phyloP scores from a whole-genome alignment of 2,797 vertebrate species.

The Helostoma temminkii region DNA sequence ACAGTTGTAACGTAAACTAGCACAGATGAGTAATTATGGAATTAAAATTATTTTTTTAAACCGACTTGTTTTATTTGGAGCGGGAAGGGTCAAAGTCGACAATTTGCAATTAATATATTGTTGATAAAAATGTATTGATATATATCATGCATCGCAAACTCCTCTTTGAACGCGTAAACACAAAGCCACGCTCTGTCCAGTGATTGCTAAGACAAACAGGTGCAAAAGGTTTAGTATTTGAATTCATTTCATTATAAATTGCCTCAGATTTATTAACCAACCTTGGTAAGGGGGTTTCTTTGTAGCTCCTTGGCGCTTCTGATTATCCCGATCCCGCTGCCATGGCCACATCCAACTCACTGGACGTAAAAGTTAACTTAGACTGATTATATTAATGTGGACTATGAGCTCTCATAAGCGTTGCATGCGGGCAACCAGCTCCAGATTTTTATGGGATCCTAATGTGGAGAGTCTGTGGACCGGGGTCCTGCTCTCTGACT shows the following conservation, averaged over 20 bases:
- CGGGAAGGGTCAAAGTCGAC: slow-evolving; percentile 6
- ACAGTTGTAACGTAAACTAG: background rate
- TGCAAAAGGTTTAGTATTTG: background rate
- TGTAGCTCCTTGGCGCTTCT: slow-evolving; percentile 36
- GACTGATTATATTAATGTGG: slow-evolving; percentile 34
- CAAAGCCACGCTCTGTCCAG: background rate
- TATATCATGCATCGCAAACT: slow-evolving; percentile 4
- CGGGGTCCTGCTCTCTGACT: slow-evolving; percentile 89
- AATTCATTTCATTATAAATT: background rate
- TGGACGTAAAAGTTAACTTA: slow-evolving; percentile 53
- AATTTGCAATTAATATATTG: slow-evolving; percentile 5
- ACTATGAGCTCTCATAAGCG: slow-evolving; percentile 54
- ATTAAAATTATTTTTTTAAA: slow-evolving; percentile 1
- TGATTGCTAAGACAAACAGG: background rate
- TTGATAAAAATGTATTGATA: background rate
- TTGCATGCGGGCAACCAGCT: slow-evolving; percentile 68
- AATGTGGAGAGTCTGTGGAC: slow-evolving; percentile 84
- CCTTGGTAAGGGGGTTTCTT: slow-evolving; percentile 63
- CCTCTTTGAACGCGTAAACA: background rate
- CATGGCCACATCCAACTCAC: slow-evolving; percentile 23
- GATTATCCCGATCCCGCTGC: slow-evolving; percentile 16
- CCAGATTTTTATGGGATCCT: slow-evolving; percentile 79
- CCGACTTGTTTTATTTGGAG: background rate
- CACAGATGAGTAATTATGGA: background rate
- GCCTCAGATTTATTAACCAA: slow-evolving; percentile 56